phyloP scores from a whole-genome alignment of 2,113 vertebrate species.

The Meriones unguiculatus region DNA sequence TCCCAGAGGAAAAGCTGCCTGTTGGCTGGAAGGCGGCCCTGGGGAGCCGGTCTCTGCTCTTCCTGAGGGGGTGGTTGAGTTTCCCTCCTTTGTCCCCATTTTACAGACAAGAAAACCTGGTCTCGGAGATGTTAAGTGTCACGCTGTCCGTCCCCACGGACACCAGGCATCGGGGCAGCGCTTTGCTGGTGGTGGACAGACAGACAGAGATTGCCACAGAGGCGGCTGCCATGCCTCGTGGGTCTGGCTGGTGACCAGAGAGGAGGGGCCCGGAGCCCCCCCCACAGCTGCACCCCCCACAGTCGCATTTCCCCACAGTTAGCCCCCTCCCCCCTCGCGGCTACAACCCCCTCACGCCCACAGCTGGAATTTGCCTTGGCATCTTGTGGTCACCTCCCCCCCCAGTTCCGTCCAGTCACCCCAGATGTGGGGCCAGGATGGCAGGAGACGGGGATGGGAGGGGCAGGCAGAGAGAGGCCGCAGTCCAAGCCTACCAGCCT shows the following conservation, averaged over 20 bases:
- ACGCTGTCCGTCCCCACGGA: background rate
- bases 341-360: background rate
- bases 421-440: constrained; percentile 4
- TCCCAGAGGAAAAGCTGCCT: background rate
- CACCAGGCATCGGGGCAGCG: background rate
- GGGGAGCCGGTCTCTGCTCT: background rate
- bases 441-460: background rate
- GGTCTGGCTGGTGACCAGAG: background rate
- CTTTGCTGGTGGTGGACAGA: background rate
- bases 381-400: background rate
- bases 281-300: background rate
- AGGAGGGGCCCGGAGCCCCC: too few relatives aligned
- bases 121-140: background rate
- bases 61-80: too few relatives aligned
- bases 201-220: background rate
- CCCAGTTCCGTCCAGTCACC: background rate
- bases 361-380: background rate
- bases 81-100: background rate
- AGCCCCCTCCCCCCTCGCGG: background rate
- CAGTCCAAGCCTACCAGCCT: background rate
- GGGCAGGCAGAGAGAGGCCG: background rate
- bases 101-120: background rate
- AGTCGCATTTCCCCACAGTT: background rate
- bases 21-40: background rate
- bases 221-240: background rate